phyloP scores from a whole-genome alignment of 2,888 invertebrate species.

The Caenorhabditis sp. region DNA sequence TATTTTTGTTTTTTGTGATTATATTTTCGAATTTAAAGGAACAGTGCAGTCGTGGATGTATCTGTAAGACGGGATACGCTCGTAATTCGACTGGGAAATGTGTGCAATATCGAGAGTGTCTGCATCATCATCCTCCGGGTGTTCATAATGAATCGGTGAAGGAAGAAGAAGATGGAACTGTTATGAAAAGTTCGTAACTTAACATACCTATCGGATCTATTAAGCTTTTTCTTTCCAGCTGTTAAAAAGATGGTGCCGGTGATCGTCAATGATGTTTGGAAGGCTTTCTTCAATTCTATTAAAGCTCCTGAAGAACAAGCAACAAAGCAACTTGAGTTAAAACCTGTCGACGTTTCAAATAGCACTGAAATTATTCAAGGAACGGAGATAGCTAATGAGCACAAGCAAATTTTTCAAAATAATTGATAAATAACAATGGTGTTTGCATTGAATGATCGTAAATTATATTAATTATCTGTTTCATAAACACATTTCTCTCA shows the following conservation, averaged over 20 bases:
- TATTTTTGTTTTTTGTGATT: background rate
- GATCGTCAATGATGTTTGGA: slow-evolving; percentile 51
- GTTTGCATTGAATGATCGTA: background rate
- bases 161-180: slow-evolving; percentile 36
- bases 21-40: slow-evolving; percentile 11
- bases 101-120: slow-evolving; percentile 30
- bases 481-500: background rate
- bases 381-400: slow-evolving; percentile 20
- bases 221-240: slow-evolving; percentile 22
- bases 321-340: background rate
- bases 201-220: background rate
- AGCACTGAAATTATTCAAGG: slow-evolving; percentile 5
- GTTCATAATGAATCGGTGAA: slow-evolving; percentile 15
- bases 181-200: slow-evolving; percentile 30
- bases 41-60: slow-evolving; percentile 41
- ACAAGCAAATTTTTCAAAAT: slow-evolving; percentile 11
- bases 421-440: background rate
- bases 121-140: slow-evolving; percentile 20
- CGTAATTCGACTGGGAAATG: slow-evolving; percentile 28
- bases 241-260: slow-evolving; percentile 50
- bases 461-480: slow-evolving; percentile 26
- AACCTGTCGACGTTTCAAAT: slow-evolving; percentile 8
- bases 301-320: slow-evolving; percentile 14
- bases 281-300: slow-evolving; percentile 41
- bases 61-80: slow-evolving; percentile 36